These are phyloP conservation scores for Galaxias olidus DNA, from an alignment of 2,797 vertebrate genomes.

Conservation along the genomic window DNA sequence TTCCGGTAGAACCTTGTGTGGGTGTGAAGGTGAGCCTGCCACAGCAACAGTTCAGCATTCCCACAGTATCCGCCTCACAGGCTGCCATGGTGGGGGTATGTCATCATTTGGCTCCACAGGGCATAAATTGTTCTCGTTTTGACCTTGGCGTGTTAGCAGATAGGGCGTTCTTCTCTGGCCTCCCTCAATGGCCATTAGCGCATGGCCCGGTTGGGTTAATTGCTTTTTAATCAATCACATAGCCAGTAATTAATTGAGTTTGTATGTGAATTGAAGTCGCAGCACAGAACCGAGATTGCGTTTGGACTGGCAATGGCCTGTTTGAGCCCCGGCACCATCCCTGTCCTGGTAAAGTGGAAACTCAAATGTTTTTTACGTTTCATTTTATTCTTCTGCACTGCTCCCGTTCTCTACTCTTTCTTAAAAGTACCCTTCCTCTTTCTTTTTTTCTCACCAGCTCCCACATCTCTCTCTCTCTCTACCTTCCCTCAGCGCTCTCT, in stretches of 20 bases:
- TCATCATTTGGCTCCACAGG: constrained; percentile 28
- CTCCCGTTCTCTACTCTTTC: too few species aligned
- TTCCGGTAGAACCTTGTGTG: too few species aligned
- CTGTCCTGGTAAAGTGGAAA: constrained; percentile 18
- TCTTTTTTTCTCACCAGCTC: constrained; percentile 9
- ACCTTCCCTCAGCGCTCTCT: neutral
- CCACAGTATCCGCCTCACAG: too few species aligned
- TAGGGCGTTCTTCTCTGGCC: constrained; percentile 44
- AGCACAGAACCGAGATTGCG: constrained; percentile 29
- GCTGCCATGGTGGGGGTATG: constrained; percentile 12
- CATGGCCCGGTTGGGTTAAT: constrained; percentile 56
- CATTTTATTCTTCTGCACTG: too few species aligned
- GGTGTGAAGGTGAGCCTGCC: too few species aligned
- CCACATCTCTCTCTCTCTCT: neutral
- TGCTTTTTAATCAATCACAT: constrained; percentile 63
- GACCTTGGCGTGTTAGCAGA: constrained; percentile 54
- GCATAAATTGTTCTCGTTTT: constrained; percentile 45
- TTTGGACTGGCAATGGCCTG: constrained; percentile 21
- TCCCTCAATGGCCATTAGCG: constrained; percentile 51
- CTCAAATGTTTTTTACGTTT: too few species aligned
- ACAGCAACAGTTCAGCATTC: too few species aligned
- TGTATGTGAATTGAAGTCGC: constrained; percentile 51
- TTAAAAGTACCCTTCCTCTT: neutral
- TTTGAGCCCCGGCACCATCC: constrained; percentile 12
- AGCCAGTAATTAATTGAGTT: constrained; percentile 61